phyloP scores from a whole-genome alignment of 53 echinoderm and acorn worm genomes.

The Antedon mediterranea region DNA sequence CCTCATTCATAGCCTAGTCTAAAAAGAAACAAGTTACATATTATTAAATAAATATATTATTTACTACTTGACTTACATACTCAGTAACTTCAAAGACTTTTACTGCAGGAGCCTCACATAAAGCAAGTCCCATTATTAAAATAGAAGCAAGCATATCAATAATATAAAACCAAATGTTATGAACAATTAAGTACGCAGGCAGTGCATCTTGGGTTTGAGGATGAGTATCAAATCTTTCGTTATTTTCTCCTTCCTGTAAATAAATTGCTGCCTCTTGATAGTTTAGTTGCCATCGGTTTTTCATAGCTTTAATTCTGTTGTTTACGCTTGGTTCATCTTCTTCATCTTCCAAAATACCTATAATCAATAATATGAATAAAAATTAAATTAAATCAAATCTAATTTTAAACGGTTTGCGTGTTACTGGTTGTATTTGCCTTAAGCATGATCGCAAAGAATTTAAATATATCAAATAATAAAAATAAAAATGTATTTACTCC shows the following conservation, averaged over 20 bases:
- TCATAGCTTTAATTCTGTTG: not conserved
- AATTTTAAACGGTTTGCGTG: too few species aligned
- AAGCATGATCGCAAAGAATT: too few species aligned
- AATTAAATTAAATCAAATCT: too few species aligned
- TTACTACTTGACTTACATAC: conserved; percentile 73
- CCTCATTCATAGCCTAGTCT: too few species aligned
- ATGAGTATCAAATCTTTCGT: conserved; percentile 68
- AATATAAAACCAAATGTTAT: conserved; percentile 70
- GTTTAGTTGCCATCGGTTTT: conserved; percentile 13
- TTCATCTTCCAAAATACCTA: not conserved
- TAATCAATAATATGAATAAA: not conserved
- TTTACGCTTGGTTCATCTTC: not conserved
- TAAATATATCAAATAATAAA: too few species aligned
- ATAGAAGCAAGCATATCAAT: conserved; percentile 72
- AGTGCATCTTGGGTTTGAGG: conserved; percentile 54
- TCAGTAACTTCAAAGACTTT: conserved; percentile 32
- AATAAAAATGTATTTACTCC: too few species aligned
- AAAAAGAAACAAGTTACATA: too few species aligned
- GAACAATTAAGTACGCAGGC: conserved; percentile 81
- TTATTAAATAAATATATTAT: too few species aligned
- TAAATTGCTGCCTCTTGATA: conserved; percentile 35
- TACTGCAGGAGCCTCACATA: conserved; percentile 76
- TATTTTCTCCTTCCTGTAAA: conserved; percentile 74
- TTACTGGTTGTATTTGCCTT: too few species aligned
- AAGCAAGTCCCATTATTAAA: conserved; percentile 46